These are phyloP conservation scores for Leucosticte australis DNA, from an alignment of 2,113 vertebrate genomes.

Conservation along the genomic window DNA sequence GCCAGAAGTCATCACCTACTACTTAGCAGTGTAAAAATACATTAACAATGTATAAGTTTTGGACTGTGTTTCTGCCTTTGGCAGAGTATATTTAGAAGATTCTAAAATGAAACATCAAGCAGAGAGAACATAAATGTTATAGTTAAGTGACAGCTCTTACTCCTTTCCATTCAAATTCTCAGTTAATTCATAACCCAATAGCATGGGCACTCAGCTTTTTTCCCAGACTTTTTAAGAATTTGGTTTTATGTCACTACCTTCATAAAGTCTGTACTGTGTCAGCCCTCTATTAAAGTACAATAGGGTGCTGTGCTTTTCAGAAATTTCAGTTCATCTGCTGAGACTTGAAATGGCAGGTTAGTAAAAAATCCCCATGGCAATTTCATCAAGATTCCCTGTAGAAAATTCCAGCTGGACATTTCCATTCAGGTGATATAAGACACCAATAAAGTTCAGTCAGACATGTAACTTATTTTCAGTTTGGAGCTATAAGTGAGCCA, in stretches of 20 bases:
- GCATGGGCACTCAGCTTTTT: accelerated
- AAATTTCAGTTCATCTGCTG: background rate
- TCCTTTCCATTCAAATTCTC: background rate
- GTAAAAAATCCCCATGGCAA: background rate
- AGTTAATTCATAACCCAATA: background rate
- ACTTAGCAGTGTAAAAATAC: background rate
- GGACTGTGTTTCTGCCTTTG: background rate
- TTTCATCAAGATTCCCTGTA: background rate
- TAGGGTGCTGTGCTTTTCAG: background rate
- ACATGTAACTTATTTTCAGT: background rate
- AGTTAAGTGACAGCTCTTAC: background rate
- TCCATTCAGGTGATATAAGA: background rate
- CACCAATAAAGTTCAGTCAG: background rate
- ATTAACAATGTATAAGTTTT: background rate
- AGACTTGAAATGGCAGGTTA: background rate
- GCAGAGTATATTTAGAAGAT: background rate
- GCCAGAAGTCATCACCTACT: background rate
- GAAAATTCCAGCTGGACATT: background rate
- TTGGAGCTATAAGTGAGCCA: background rate
- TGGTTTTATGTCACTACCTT: background rate
- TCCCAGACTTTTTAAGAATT: background rate
- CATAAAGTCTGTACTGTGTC: background rate
- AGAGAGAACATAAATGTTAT: background rate
- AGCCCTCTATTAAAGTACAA: background rate
- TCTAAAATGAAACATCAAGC: background rate